Conservation (phyloP, 1,140 invertebrate genomes). For the Hycleus cichorii region DNA sequence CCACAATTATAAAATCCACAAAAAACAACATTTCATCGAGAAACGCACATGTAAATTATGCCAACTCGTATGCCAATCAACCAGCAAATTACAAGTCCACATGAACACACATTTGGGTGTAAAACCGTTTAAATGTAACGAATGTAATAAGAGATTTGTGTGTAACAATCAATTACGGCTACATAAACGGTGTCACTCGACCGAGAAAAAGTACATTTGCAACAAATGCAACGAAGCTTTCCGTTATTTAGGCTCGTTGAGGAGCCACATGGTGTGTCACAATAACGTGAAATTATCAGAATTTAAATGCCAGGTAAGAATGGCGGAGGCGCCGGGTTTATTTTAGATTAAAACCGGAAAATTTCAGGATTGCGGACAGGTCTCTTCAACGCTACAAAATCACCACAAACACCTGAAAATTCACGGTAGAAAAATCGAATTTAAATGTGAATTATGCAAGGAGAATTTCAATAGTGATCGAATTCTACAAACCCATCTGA, state of each 20-base stretch:
- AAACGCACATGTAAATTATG: constrained; percentile 42
- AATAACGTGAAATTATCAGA: constrained; percentile 23
- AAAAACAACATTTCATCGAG: constrained; percentile 35
- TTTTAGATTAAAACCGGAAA: neutral
- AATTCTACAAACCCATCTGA: constrained; percentile 22
- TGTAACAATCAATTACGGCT: constrained; percentile 46
- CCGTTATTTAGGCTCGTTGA: constrained; percentile 23
- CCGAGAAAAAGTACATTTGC: constrained; percentile 26
- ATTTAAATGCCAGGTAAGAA: constrained; percentile 24
- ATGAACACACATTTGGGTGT: constrained; percentile 58
- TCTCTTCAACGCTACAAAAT: constrained; percentile 8
- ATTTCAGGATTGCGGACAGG: neutral
- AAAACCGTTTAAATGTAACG: constrained; percentile 58
- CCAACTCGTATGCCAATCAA: constrained; percentile 39
- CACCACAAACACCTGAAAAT: constrained; percentile 15
- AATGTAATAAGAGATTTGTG: constrained; percentile 54
- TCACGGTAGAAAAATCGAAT: constrained; percentile 21
- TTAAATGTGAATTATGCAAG: constrained; percentile 26
- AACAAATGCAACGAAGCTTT: constrained; percentile 27
- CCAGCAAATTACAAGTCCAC: constrained; percentile 53
- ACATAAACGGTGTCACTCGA: constrained; percentile 46
- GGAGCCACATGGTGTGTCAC: constrained; percentile 26
- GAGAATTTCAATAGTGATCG: constrained; percentile 26
- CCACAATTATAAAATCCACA: constrained; percentile 23
- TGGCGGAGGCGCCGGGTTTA: too few relatives aligned